Evolutionary conservation across 2,888 invertebrate species (phyloP), one percentile per base, ranked within the genome.

Genomic region (Sussaba pulchella): DNA sequence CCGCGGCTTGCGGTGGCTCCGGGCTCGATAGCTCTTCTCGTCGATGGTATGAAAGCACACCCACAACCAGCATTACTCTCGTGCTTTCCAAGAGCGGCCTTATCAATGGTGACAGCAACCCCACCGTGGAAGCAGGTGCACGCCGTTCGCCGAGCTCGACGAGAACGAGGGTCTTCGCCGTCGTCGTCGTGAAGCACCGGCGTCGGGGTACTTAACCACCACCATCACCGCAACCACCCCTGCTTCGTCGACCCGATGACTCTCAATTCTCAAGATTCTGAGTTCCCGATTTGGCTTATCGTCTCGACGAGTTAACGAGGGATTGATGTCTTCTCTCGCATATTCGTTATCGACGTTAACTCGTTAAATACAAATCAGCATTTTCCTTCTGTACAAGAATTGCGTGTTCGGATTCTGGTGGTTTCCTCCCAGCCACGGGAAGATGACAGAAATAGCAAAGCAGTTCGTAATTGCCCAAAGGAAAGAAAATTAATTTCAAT

Each of bases 91-190:
- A 64, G 63, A 69, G 63, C 57, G 72, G 81, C 63, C 84, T 85
- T 83, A 85, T 86, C 85, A 85, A 85, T 83, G 79, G 45, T 77
- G 80, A 73, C 83, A 83, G 82, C 64, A 77, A 43, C 31, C 63
- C 43, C 39, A 31, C 70, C 47, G 39, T 36, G 12, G 54, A 73
- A 50, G 54, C 63, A 84, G 67, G 79, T 69, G 77, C 71, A 39
- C 67, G 26, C 31, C 31, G 31, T 54, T 31, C 54, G 31, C 26
- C 31, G 14, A 57, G 31, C 31, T 31, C 24, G 61, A 75, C 50
- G 69, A 41, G 41, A 73, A 59, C 78, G 78, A 78, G 66, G 43
- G 41, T 59, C 74, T 45, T 67, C 47, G 64, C 64, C 76, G 61
- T n/a, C 43, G 41, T 67, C 45, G 52, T 67, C 61, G 39, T 61